These are phyloP conservation scores for Pogona vitticeps DNA, from an alignment of 2,113 vertebrate genomes.

Conservation along the genomic window DNA sequence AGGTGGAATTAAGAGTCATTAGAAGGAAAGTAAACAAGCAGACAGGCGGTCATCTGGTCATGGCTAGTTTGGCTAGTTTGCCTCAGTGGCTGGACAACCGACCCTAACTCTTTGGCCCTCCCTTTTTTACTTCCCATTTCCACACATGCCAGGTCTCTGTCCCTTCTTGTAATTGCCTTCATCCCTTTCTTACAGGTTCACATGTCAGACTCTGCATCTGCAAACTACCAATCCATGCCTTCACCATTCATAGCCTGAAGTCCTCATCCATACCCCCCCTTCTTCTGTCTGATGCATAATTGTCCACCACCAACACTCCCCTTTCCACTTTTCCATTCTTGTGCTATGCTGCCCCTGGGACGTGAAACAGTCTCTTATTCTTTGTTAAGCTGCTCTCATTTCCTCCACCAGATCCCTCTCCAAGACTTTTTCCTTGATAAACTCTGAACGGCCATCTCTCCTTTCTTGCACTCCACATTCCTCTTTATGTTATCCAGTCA, in stretches of 20 bases:
- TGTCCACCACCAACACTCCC: neutral
- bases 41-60: neutral
- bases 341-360: neutral
- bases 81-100: neutral
- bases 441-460: neutral
- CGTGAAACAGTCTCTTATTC: neutral
- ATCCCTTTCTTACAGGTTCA: too few species aligned
- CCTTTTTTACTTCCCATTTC: neutral
- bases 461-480: neutral
- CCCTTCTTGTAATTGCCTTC: too few species aligned
- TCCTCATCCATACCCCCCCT: neutral
- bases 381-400: neutral
- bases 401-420: neutral
- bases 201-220: too few species aligned
- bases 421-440: neutral
- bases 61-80: neutral
- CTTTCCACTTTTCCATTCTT: neutral
- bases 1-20: constrained; percentile 1
- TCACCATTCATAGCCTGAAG: neutral
- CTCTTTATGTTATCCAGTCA: neutral
- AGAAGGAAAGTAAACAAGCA: neutral
- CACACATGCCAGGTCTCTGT: neutral
- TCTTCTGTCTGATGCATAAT: neutral
- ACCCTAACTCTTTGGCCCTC: neutral
- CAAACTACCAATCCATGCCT: neutral